Percentiles rank a stretch among this genome's conserved stretches.
These are phyloP conservation scores for rabbit (Oryctolagus cuniculus) DNA, from an alignment of 2,113 vertebrate genomes.

Conservation along the genomic window mOryCun1.1 NC_091432.1:40224001-40224500, in stretches of 20 bases:
- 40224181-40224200: neutral
- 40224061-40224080: neutral
- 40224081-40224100: neutral
- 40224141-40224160: neutral
- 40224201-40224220: neutral
- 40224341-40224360: neutral
- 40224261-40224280: neutral
- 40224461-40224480: neutral
- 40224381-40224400: neutral
- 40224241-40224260: neutral
- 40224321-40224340: neutral
- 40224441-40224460: neutral
- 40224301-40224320: neutral
- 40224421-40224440: neutral
- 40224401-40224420: neutral
- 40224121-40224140: neutral
- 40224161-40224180: neutral
- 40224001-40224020: neutral
- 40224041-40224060: neutral
- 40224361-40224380: neutral
- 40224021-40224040: neutral
- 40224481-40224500: neutral
- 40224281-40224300: neutral
- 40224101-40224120: neutral
- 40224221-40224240: neutral